A percentile compares a stretch with the other conserved stretches of the same genome.
phyloP scores from a whole-genome alignment of 2,797 vertebrate genomes.

The Peromyscus nudipes region DNA sequence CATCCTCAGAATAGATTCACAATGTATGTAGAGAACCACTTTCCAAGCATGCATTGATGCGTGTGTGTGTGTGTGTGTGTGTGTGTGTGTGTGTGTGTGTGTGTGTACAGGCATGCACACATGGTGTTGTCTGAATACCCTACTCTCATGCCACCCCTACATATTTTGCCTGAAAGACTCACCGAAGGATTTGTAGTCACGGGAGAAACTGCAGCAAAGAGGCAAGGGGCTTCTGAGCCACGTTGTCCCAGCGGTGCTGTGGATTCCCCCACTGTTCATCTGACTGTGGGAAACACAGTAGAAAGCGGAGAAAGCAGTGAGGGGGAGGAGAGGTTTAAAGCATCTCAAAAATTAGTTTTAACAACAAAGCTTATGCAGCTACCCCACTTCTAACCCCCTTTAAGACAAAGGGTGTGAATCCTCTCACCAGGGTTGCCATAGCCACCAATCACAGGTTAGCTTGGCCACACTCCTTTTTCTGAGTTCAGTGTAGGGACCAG shows the following conservation, averaged over 20 bases:
- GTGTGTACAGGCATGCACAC: background rate
- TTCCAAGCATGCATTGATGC: background rate
- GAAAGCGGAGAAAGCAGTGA: background rate
- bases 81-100: background rate
- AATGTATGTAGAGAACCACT: background rate
- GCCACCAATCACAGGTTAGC: background rate
- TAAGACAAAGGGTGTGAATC: background rate
- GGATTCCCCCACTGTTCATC: background rate
- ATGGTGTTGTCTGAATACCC: background rate
- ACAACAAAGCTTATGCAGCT: conserved; percentile 2
- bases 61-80: background rate
- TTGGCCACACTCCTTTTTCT: background rate
- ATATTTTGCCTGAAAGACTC: background rate
- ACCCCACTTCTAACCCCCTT: background rate
- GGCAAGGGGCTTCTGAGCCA: background rate
- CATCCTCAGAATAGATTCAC: background rate
- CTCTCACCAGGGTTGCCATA: background rate
- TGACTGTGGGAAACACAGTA: background rate
- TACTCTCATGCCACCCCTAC: background rate
- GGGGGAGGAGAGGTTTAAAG: background rate
- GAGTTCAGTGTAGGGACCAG: background rate
- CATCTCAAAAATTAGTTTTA: background rate
- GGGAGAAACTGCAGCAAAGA: background rate
- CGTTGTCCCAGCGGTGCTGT: background rate
- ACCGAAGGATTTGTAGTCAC: background rate